Conservation (phyloP, 2,797 vertebrate genomes). For the Acanthurus leucopareius region DNA sequence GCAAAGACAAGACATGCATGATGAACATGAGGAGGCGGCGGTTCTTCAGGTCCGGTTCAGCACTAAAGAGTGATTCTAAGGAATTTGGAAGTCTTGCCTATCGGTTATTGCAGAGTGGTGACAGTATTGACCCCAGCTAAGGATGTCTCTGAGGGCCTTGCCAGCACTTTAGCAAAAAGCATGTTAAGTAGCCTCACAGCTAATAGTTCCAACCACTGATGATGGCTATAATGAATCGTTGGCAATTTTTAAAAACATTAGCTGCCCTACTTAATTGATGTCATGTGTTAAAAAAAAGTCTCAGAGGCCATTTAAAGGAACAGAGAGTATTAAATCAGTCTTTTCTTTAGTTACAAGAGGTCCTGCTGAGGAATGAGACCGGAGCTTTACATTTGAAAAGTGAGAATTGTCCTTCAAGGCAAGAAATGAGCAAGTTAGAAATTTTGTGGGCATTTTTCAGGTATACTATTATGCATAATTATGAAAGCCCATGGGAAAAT, state of each 20-base stretch:
- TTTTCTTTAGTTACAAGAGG: not conserved
- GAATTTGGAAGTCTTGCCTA: not conserved
- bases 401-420: constrained; percentile 19
- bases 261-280: not conserved
- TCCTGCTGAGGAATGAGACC: not conserved
- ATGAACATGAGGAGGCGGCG: constrained; percentile 17
- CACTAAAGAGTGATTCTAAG: constrained; percentile 10
- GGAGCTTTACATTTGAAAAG: not conserved
- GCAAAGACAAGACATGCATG: constrained; percentile 68
- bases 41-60: not conserved
- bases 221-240: constrained; percentile 11
- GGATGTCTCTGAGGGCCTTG: not conserved
- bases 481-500: not conserved
- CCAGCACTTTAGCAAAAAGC: constrained; percentile 8
- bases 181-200: not conserved
- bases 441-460: not conserved
- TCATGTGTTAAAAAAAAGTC: not conserved
- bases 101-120: not conserved
- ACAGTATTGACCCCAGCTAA: not conserved
- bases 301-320: not conserved
- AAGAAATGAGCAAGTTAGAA: constrained; percentile 22
- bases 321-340: constrained; percentile 4
- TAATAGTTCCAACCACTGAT: not conserved
- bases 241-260: not conserved
- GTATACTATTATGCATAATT: constrained; percentile 1